These are phyloP conservation scores for Trilocha varians DNA, from an alignment of 2,888 invertebrate genomes.

Conservation along the genomic window DNA sequence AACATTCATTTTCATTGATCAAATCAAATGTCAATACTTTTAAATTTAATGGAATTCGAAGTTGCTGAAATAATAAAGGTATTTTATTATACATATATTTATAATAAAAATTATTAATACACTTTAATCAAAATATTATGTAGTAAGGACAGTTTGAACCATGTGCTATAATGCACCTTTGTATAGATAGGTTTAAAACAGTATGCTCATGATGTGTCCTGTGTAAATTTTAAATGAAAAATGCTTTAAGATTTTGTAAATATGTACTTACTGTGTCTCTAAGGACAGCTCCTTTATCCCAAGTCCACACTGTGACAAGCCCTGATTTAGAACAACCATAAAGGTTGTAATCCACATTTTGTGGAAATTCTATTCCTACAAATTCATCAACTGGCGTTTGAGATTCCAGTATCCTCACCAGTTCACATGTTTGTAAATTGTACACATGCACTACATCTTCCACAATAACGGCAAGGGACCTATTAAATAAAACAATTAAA, in stretches of 20 bases:
- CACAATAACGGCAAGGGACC: constrained; percentile 55
- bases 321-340: constrained; percentile 57
- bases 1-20: constrained; percentile 47
- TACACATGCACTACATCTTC: constrained; percentile 59
- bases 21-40: constrained; percentile 51
- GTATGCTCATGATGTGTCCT: too few species aligned
- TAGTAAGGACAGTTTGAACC: too few species aligned
- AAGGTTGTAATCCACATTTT: constrained; percentile 54
- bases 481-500: constrained; percentile 22
- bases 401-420: constrained; percentile 52
- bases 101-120: too few species aligned
- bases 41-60: constrained; percentile 28
- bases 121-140: too few species aligned
- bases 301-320: constrained; percentile 56
- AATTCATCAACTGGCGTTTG: constrained; percentile 41
- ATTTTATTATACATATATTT: too few species aligned
- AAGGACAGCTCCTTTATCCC: constrained; percentile 62
- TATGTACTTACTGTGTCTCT: constrained; percentile 47
- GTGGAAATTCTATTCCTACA: constrained; percentile 49
- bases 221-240: too few species aligned
- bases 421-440: constrained; percentile 58
- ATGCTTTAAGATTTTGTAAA: not conserved
- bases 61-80: constrained; percentile 33
- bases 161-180: too few species aligned
- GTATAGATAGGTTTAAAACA: too few species aligned